Conservation (phyloP, 2,113 vertebrate genomes). For the Nesoenas mayeri region DNA sequence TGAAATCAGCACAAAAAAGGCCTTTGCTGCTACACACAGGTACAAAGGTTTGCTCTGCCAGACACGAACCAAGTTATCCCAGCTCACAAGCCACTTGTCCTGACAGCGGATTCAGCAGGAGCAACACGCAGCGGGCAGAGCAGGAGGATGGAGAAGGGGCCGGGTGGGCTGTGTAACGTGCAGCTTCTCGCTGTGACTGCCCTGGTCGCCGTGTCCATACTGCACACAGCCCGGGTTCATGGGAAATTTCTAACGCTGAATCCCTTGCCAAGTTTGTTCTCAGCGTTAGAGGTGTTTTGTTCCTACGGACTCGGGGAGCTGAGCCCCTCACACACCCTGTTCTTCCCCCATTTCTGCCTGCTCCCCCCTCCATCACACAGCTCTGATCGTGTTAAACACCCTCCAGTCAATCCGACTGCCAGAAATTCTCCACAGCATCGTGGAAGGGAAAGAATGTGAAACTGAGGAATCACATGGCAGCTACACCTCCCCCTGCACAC, state of each 20-base stretch:
- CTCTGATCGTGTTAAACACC: not conserved
- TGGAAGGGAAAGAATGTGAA: constrained; percentile 62
- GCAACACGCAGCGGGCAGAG: not conserved
- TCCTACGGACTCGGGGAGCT: not conserved
- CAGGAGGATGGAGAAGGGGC: not conserved
- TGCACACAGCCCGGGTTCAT: not conserved
- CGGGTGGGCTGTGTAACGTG: not conserved
- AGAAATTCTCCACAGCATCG: constrained; percentile 72
- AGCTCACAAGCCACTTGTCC: not conserved
- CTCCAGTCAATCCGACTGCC: constrained; percentile 37
- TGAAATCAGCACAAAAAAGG: not conserved
- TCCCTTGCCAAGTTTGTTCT: not conserved
- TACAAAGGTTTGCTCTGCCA: not conserved
- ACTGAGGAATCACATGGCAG: constrained; percentile 55
- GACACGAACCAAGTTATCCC: not conserved
- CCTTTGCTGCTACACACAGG: not conserved
- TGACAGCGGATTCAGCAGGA: not conserved
- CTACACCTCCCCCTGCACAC: constrained; percentile 46
- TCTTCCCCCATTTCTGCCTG: not conserved
- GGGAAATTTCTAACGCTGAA: not conserved
- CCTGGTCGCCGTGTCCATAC: not conserved
- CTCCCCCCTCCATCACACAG: constrained; percentile 1
- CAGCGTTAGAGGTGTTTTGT: not conserved
- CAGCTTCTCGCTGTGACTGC: not conserved
- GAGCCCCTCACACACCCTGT: not conserved